Evolutionary conservation across 92 coral and sea anemone species (phyloP).

Genomic region (Isaurus tuberculatus): DNA sequence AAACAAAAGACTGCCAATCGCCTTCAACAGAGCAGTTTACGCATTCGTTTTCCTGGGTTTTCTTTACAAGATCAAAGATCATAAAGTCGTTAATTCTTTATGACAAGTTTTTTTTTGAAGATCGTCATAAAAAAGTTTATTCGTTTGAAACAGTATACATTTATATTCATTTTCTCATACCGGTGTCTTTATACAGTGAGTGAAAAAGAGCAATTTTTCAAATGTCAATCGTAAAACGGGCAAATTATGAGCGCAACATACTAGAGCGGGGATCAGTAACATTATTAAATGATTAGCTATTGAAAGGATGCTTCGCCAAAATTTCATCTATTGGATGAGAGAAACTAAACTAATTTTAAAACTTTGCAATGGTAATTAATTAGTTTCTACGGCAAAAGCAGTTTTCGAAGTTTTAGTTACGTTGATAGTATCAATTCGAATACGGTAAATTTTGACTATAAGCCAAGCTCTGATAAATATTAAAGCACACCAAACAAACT

Average conservation of each 20-base stretch:
- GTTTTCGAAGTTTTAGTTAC: not conserved
- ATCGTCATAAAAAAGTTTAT: not conserved
- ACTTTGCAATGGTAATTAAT: not conserved
- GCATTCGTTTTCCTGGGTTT: not conserved
- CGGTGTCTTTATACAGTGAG: not conserved
- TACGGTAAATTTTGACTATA: no score
- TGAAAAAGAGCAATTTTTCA: not conserved
- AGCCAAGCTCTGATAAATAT: no score
- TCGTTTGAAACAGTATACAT: not conserved
- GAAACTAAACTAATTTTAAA: not conserved
- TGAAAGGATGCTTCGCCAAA: not conserved
- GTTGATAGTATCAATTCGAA: not conserved
- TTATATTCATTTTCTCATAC: not conserved
- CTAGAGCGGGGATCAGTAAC: no score
- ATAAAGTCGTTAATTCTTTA: slow-evolving; percentile 16
- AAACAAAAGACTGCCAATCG: not conserved
- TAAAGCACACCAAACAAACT: no score
- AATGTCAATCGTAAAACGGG: not conserved
- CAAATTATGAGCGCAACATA: not conserved
- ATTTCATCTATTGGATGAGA: not conserved
- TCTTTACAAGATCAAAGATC: slow-evolving; percentile 23
- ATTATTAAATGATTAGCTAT: no score
- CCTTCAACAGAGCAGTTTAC: not conserved
- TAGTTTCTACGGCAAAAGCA: not conserved
- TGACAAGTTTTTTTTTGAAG: not conserved